Evolutionary conservation across 2,888 invertebrate species (phyloP).

Genomic region (Phania funesta): DNA sequence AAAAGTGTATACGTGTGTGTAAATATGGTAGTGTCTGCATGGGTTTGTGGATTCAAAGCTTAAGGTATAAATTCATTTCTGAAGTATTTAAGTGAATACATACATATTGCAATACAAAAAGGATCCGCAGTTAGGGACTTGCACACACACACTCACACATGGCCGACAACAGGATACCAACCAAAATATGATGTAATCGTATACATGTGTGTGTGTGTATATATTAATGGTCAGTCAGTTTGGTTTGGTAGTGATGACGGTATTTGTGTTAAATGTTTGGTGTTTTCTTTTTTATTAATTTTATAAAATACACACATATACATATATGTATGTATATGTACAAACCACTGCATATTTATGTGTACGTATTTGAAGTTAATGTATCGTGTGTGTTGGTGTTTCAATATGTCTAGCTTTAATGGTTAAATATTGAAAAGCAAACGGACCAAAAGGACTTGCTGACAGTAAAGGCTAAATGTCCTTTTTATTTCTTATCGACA

Average conservation of each 20-base stretch:
- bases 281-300: too few species aligned
- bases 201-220: not conserved
- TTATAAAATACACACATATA: too few species aligned
- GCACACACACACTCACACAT: too few species aligned
- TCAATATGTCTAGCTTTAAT: conserved; percentile 47
- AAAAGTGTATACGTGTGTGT: not conserved
- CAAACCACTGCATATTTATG: too few species aligned
- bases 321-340: too few species aligned
- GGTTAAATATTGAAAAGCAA: conserved; percentile 45
- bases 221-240: not conserved
- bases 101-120: not conserved
- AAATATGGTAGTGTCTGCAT: not conserved
- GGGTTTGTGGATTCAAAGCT: conserved; percentile 25
- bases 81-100: too few species aligned
- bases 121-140: not conserved
- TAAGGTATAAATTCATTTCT: conserved; percentile 17
- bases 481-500: conserved; percentile 9
- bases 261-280: conserved; percentile 8
- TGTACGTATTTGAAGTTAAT: not conserved
- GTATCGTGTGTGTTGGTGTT: not conserved
- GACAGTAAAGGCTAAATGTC: conserved; percentile 42
- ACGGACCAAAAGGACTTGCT: conserved; percentile 38
- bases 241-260: not conserved
- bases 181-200: too few species aligned
- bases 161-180: too few species aligned